These are phyloP conservation scores for Phytoseiulus persimilis DNA, from an alignment of 2,888 invertebrate species.

Conservation along the genomic window DNA sequence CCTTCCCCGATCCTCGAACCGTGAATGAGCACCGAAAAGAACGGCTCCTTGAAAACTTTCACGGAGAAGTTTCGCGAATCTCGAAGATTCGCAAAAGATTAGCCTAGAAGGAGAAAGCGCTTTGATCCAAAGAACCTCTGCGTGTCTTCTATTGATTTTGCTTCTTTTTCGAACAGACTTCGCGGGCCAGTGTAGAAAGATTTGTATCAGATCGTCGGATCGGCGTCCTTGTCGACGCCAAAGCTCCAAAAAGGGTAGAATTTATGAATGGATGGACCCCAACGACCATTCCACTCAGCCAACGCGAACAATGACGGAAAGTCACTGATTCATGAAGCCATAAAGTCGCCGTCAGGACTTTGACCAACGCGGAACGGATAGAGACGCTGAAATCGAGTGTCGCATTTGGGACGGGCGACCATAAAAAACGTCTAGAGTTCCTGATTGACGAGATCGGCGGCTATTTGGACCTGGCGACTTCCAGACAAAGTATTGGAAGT, in stretches of 20 bases:
- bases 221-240: background rate
- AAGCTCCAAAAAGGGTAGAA: background rate
- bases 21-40: background rate
- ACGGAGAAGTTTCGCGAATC: background rate
- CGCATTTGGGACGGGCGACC: background rate
- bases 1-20: too few relatives aligned
- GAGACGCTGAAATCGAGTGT: background rate
- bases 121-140: too few relatives aligned
- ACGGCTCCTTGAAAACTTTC: background rate
- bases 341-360: background rate
- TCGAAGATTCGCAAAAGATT: background rate
- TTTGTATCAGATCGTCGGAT: background rate
- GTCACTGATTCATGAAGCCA: background rate
- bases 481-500: background rate
- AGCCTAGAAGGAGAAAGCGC: too few relatives aligned
- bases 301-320: background rate
- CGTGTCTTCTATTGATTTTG: too few relatives aligned
- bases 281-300: background rate
- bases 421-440: background rate
- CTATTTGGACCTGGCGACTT: background rate
- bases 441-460: background rate
- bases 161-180: too few relatives aligned
- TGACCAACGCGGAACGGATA: background rate
- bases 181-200: too few relatives aligned
- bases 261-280: background rate